Percentiles rank a stretch among this genome's conserved stretches.
Conservation (phyloP, 2,113 vertebrate species). For the Terrapene triunguis region DNA sequence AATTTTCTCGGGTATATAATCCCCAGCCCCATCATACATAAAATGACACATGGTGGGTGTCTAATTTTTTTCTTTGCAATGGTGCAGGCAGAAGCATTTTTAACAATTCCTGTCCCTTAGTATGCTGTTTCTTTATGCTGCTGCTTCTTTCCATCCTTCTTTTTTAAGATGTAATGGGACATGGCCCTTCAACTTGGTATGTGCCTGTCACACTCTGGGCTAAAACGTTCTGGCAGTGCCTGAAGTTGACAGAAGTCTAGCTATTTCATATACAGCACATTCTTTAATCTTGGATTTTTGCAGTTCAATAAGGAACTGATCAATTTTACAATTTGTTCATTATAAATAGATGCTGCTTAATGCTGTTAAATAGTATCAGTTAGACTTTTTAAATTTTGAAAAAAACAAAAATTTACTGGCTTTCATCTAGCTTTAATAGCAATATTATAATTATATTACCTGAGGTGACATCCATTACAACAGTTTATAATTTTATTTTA, state of each 20-base stretch:
- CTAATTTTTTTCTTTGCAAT: neutral
- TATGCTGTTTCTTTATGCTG: slow-evolving; percentile 57
- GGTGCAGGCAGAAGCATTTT: neutral
- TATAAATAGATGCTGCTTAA: neutral
- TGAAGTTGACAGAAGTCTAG: slow-evolving; percentile 63
- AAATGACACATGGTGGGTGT: neutral
- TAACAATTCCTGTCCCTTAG: slow-evolving; percentile 44
- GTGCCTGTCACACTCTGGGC: slow-evolving; percentile 71
- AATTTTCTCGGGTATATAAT: neutral
- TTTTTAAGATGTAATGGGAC: neutral
- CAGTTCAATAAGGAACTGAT: slow-evolving; percentile 69
- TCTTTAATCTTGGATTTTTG: slow-evolving; percentile 69
- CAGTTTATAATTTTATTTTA: neutral
- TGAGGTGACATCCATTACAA: neutral
- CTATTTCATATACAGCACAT: slow-evolving; percentile 73
- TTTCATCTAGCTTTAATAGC: neutral
- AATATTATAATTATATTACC: neutral
- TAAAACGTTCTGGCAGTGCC: slow-evolving; percentile 68
- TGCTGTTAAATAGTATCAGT: slow-evolving; percentile 27
- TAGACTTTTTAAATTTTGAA: neutral
- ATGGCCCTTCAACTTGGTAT: slow-evolving; percentile 72
- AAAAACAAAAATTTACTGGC: neutral
- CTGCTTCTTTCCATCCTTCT: slow-evolving; percentile 28
- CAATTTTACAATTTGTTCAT: slow-evolving; percentile 49
- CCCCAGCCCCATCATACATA: neutral